Percentiles rank a stretch among this genome's conserved stretches.
These are phyloP conservation scores for Luperina nickerlii DNA, from an alignment of 2,888 invertebrate species.

Conservation along the genomic window DNA sequence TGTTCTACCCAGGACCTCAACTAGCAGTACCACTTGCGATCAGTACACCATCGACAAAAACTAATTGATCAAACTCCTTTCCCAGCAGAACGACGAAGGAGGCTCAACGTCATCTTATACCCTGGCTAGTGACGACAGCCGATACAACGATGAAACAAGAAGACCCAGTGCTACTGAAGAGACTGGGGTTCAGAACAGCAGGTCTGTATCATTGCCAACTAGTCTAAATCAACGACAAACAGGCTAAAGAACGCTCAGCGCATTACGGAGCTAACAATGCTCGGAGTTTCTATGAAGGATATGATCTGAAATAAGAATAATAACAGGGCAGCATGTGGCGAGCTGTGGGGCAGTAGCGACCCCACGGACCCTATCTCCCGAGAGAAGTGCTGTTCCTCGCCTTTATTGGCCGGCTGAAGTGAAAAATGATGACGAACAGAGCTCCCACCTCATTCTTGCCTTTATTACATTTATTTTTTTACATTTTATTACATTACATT, in stretches of 20 bases:
- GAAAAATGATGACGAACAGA: no score
- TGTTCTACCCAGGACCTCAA: background rate
- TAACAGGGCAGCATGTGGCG: no score
- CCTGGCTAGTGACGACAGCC: constrained; percentile 67
- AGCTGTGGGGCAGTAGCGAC: no score
- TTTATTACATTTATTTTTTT: no score
- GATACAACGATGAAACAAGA: constrained; percentile 71
- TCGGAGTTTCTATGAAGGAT: background rate
- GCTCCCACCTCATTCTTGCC: no score
- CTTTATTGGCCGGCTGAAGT: no score
- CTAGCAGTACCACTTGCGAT: background rate
- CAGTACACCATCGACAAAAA: background rate
- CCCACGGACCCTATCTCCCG: no score
- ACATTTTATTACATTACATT: no score
- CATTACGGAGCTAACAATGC: background rate
- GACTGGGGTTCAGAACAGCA: constrained; percentile 70
- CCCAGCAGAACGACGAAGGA: background rate
- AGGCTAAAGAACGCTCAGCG: background rate
- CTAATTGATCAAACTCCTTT: background rate
- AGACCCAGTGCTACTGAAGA: constrained; percentile 72
- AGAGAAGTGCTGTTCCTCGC: no score
- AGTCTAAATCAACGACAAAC: background rate
- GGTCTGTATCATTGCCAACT: constrained; percentile 63
- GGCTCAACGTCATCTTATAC: constrained; percentile 41
- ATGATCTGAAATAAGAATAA: background rate